A percentile compares a stretch with the other conserved stretches of the same genome.
Evolutionary conservation across 2,113 vertebrate species (phyloP).

Genomic region (Coreoperca whiteheadi): DNA sequence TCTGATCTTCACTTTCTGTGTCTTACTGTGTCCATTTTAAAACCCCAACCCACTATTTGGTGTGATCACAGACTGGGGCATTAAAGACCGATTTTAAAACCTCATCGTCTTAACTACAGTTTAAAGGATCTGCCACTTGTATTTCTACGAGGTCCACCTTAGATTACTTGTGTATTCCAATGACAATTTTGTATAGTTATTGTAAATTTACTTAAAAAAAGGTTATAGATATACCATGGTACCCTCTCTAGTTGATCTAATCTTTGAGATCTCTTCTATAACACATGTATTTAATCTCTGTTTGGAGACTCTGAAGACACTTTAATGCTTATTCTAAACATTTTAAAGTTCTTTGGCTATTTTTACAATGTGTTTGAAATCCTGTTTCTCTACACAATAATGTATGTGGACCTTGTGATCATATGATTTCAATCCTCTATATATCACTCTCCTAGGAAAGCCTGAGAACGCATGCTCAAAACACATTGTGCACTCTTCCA

Average conservation of each 20-base stretch:
- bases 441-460: neutral
- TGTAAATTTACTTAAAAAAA: no score
- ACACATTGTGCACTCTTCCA: neutral
- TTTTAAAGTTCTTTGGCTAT: neutral
- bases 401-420: neutral
- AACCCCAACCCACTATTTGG: neutral
- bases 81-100: neutral
- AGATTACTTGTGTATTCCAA: neutral
- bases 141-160: neutral
- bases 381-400: no score
- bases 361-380: neutral
- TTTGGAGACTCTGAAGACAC: neutral
- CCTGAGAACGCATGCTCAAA: neutral
- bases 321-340: neutral
- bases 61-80: neutral
- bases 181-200: no score
- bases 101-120: neutral
- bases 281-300: neutral
- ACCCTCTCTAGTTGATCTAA: neutral
- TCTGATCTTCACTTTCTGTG: neutral
- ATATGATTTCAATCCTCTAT: neutral
- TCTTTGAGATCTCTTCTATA: neutral
- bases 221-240: no score
- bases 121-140: neutral
- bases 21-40: neutral